phyloP scores from a whole-genome alignment of 2,888 invertebrate genomes.

The Dinocampus coccinellae region DNA sequence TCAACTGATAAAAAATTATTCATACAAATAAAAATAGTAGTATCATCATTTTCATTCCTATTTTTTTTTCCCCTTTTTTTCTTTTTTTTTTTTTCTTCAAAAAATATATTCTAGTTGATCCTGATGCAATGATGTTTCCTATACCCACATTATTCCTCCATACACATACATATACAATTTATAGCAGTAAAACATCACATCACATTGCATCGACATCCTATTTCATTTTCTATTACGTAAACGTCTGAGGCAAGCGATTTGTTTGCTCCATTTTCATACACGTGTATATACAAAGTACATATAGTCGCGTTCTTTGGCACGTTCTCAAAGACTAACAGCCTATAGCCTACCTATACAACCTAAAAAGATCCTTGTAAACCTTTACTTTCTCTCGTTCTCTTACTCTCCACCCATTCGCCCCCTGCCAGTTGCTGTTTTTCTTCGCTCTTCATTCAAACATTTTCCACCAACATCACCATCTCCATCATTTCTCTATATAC shows the following conservation, averaged over 20 bases:
- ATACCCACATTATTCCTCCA: neutral
- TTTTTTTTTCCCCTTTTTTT: too few species aligned
- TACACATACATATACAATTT: constrained; percentile 14
- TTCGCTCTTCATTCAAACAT: constrained; percentile 28
- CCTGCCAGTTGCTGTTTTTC: neutral
- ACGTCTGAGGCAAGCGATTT: constrained; percentile 59
- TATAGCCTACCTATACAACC: too few species aligned
- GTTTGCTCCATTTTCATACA: constrained; percentile 51
- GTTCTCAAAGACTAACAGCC: constrained; percentile 47
- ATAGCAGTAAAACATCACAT: constrained; percentile 42
- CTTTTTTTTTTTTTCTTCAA: too few species aligned
- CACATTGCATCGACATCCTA: constrained; percentile 55
- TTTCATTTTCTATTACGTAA: constrained; percentile 65
- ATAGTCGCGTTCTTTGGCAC: constrained; percentile 49
- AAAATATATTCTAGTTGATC: too few species aligned
- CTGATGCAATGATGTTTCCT: constrained; percentile 1
- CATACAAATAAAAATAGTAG: too few species aligned
- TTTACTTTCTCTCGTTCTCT: constrained; percentile 31
- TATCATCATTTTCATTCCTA: too few species aligned
- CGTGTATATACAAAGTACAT: neutral
- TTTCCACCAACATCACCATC: constrained; percentile 12
- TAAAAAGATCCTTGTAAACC: constrained; percentile 24
- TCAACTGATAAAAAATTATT: too few species aligned
- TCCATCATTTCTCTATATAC: constrained; percentile 1
- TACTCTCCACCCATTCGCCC: neutral